Base-by-base conservation (phyloP, 1,140 invertebrate species). In the Nylanderia fulva region DNA sequence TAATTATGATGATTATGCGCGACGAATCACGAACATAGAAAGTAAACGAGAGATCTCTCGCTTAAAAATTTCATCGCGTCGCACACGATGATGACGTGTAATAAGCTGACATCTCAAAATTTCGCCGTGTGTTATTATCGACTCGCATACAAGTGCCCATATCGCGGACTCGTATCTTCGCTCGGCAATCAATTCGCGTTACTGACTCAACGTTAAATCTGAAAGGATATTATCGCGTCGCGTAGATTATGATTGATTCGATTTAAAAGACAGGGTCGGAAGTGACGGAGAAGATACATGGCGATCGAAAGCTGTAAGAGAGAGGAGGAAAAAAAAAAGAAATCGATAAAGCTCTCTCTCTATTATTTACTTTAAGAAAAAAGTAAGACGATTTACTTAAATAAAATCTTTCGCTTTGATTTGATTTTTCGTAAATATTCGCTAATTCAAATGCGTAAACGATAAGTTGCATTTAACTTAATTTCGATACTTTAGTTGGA, bases 211-310 rank as follows among this genome's bases (percentile, higher is more conserved):
- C 76, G 64, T 80, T 80, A 69, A 80, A 80, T 71, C 77, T 71
- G 21, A 71, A 71, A 45, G 18, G 52, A 82, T 71, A 72, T 72
- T 58, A 82, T 82, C 77, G 66, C 24, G 66, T 72, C 66, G 36
- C 80, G 71, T 54, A 76, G 69, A 84, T 84, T 76, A 63, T 76
- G 80, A 84, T 84, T 76, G 71, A 76, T 75, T 52, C 54, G 80
- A 84, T 84, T 76, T 75, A 39, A 84, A 84, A 84, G 54, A 75
- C 54, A 75, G 54, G 42, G 54, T 74, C 79, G 68, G 39, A 75
- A 83, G 56, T 63, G 69, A 24, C 42, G 33, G 6, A 13, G 42
- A 84, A 84, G 45, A 56, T 33, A 56, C 33, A 42, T 29, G 48
- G 36, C 64, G 64, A 24, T 71, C 42, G 33, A 80, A n/a, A 69